Evolutionary conservation across 2,113 vertebrate species (phyloP), one percentile per base, ranked within the genome.

Genomic region (Lepisosteus oculatus): DNA sequence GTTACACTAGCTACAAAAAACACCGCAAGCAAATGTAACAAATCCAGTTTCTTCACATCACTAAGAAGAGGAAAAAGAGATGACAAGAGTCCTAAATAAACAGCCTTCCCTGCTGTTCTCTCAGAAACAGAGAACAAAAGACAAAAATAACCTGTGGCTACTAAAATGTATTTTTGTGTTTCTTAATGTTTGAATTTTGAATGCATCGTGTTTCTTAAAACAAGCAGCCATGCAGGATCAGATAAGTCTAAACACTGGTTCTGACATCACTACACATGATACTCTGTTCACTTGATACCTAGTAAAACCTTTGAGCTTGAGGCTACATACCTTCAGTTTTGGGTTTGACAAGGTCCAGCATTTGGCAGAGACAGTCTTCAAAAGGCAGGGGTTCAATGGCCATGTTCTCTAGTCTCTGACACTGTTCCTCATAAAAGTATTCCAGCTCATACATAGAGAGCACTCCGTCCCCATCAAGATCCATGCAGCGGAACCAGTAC

Each of bases 401-500:
- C 93, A 97, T 92, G 72, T 90, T 85, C 70, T 95, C 93, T 84
- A 99, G 87, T 79, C 95, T 93, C 74, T 93, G 95, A 78, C 94
- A 92, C 80, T 99, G 97, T 74, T 98, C 97, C 84, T 97, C 94
- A 44, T 99, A 99, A 87, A 99, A 98, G 76, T 92, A 93, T 80
- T 98, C 92, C 72, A 99, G 78, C 84, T 99, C 97, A 55, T 95
- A 98, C 93, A 97, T 95, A 74, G 95, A 97, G 71, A 99, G 84
- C 56, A 87, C 89, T 0, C 97, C 97, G 45, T 99, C 97, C 1
- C 97, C 97, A 43, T 99, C 95, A 70, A 99, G 83, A 81, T 98
- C 97, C 97, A 99, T 97, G 77, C 96, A 97, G 80, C 97, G 97
- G 88, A 99, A 99, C 97, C 97, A 99, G 85, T 99, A 99, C 85